A percentile compares a stretch with the other conserved stretches of the same genome.
phyloP scores from a whole-genome alignment of 2,888 invertebrate genomes.

The Physocephala rufipes region DNA sequence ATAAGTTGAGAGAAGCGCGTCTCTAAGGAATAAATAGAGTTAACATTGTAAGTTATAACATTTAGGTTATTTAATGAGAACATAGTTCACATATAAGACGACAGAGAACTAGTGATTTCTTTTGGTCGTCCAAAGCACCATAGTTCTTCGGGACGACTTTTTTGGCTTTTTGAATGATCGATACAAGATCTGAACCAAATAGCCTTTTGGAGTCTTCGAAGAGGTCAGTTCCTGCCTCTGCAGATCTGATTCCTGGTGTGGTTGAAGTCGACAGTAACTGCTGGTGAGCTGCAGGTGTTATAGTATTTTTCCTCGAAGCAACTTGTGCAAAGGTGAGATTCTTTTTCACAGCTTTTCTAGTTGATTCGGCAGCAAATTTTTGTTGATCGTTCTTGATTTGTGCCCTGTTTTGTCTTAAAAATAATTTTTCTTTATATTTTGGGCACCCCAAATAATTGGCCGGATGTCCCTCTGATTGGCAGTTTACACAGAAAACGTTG shows the following conservation, averaged over 20 bases:
- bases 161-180: neutral
- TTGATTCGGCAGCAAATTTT: too few species aligned
- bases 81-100: conserved; percentile 5
- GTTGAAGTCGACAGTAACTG: too few species aligned
- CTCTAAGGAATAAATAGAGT: neutral
- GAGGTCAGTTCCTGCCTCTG: neutral
- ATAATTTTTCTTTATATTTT: neutral
- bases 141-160: neutral
- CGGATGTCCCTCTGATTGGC: conserved; percentile 1
- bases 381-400: neutral
- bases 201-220: neutral
- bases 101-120: neutral
- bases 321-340: neutral
- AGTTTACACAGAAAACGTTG: neutral
- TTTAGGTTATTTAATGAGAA: neutral
- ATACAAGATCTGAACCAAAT: neutral
- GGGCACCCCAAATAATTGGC: neutral
- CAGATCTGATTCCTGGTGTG: neutral
- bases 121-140: neutral
- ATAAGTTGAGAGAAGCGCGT: neutral
- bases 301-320: too few species aligned
- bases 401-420: neutral
- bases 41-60: neutral
- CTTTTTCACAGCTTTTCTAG: neutral
- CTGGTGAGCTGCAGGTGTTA: too few species aligned